Evolutionary conservation across 2,113 vertebrate species (phyloP).

Genomic region (Alaudala cheleensis): DNA sequence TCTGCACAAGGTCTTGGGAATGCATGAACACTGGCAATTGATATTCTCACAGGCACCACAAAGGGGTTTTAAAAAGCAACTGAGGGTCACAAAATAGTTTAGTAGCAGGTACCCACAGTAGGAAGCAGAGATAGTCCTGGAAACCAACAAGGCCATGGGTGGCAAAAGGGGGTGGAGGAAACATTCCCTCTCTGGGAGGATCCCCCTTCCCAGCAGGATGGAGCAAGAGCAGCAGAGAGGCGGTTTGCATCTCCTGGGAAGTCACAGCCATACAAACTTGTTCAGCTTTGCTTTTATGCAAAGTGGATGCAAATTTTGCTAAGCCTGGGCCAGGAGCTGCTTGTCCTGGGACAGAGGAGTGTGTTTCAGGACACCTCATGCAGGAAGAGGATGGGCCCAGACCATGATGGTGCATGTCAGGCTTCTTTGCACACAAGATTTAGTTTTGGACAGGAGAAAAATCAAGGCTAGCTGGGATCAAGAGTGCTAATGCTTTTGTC

Average conservation of each 20-base stretch:
- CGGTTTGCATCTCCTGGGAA: background rate
- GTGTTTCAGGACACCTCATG: background rate
- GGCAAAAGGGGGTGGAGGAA: background rate
- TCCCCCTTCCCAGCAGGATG: background rate
- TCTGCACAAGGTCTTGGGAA: background rate
- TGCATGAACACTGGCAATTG: background rate
- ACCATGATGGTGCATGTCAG: background rate
- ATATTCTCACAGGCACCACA: background rate
- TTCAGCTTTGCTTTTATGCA: background rate
- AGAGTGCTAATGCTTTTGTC: background rate
- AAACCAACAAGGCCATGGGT: background rate
- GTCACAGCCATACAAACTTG: rapidly evolving
- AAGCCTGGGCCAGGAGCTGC: background rate
- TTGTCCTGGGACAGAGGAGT: background rate
- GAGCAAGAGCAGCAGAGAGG: background rate
- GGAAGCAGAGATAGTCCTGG: background rate
- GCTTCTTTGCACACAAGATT: background rate
- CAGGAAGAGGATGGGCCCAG: background rate
- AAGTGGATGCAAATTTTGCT: background rate
- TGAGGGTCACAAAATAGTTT: background rate
- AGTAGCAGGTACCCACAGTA: background rate
- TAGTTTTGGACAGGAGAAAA: background rate
- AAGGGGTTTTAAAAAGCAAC: background rate
- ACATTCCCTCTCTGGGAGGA: constrained; percentile 1
- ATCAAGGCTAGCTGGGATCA: background rate